These are phyloP conservation scores for Papilio gigon DNA, from an alignment of 2,888 invertebrate genomes.

Conservation along the genomic window DNA sequence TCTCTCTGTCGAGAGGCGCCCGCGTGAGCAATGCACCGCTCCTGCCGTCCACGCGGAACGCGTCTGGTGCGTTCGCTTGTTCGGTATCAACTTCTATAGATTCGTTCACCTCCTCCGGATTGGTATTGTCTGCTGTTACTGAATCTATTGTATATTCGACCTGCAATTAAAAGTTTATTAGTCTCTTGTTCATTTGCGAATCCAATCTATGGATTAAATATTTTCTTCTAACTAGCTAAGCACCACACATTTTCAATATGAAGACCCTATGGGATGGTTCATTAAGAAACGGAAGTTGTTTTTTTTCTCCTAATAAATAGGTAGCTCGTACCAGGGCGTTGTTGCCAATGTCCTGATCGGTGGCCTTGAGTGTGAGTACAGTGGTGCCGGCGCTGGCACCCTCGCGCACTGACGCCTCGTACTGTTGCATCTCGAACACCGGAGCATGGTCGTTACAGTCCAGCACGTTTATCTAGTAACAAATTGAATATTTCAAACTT, in stretches of 20 bases:
- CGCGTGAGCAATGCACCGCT: constrained; percentile 94
- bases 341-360: constrained; percentile 94
- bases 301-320: too few species aligned
- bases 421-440: constrained; percentile 94
- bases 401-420: constrained; percentile 94
- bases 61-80: constrained; percentile 84
- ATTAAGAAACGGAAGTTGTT: neutral
- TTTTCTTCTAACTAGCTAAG: too few species aligned
- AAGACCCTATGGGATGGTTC: too few species aligned
- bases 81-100: constrained; percentile 58
- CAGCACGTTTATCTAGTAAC: constrained; percentile 89
- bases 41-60: constrained; percentile 92
- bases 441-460: constrained; percentile 98
- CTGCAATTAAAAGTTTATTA: constrained; percentile 54
- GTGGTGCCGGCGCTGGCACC: constrained; percentile 94
- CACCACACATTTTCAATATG: too few species aligned
- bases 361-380: constrained; percentile 94
- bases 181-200: neutral
- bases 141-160: constrained; percentile 90
- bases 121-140: constrained; percentile 81
- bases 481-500: neutral
- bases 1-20: constrained; percentile 92
- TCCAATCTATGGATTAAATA: neutral
- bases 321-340: constrained; percentile 90
- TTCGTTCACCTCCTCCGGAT: constrained; percentile 63